Conservation (phyloP, 2,888 invertebrate species). For the Cantharis nigra region DNA sequence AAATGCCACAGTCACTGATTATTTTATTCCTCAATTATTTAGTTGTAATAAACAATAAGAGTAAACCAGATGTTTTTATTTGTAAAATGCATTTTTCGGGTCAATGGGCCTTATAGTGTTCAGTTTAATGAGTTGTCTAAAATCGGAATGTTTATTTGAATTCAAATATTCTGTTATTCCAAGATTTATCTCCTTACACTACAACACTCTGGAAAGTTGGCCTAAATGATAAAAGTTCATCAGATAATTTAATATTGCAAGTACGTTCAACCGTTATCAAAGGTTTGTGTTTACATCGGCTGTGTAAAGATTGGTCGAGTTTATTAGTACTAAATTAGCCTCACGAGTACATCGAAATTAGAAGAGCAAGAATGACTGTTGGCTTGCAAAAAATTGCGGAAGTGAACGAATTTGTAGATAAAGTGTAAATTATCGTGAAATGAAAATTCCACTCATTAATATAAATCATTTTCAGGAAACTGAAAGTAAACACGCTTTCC, state of each 20-base stretch:
- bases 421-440: neutral
- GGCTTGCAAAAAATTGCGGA: neutral
- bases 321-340: neutral
- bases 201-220: neutral
- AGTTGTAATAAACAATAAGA: conserved; percentile 32
- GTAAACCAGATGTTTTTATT: too few species aligned
- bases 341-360: neutral
- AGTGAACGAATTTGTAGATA: neutral
- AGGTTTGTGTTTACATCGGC: neutral
- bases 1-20: conserved; percentile 54
- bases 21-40: conserved; percentile 61
- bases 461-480: conserved; percentile 6
- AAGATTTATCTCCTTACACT: neutral
- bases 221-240: neutral
- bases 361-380: neutral
- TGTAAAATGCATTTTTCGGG: too few species aligned
- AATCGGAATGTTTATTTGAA: neutral
- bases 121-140: too few species aligned
- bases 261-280: neutral
- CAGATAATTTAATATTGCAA: neutral
- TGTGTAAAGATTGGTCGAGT: neutral
- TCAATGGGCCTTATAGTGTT: too few species aligned
- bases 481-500: conserved; percentile 47
- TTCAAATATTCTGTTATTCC: neutral
- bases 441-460: neutral